Evolutionary conservation across 1,140 invertebrate genomes (phyloP), one percentile per base, ranked within the genome.

Genomic region (Listronotus oregonensis): DNA sequence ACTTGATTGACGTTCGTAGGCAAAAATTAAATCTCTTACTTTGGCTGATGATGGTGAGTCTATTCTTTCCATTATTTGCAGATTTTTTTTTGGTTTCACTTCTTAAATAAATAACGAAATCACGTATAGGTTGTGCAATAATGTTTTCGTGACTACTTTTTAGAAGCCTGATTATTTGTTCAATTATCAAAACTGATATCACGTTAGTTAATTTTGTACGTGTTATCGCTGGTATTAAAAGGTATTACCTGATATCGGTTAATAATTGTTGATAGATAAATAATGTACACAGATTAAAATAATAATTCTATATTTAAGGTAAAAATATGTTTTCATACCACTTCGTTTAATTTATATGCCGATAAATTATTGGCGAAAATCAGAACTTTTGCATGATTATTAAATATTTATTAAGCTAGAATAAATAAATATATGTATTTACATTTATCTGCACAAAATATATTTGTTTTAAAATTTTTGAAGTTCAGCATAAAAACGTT

Each of bases 21-120:
- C 54, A 43, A 43, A 56, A 21, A 56, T 27, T 43, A 56, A 43
- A 14, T 56, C 54, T 43, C 40, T 17, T 31, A 56, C 54, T 43
- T 43, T 56, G 32, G 39, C 32, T 14, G 46, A 49, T 49, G 46
- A 49, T 49, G 21, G 15, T 42, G 18, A 27, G 7, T 43, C 40
- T n/a, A 37, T 11, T 12, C 34, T 49, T 12, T 52, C 50, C 11
- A 9, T 18, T 27, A 51, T 52, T 52, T 15, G 9, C 7, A 18
- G 6, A 2, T 27, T 49, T 21, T 49, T 27, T 6, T 21, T 4
- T 49, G 9, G 5, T 18, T 44, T 44, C 17, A 15, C n/a, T 50
- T 9, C n/a, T 50, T 15, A 8, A n/a, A 34, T n/a, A 3, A 52
- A 21, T 37, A 52, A 52, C n/a, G 31, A 34, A 15, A 15, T 27